A percentile compares a stretch with the other conserved stretches of the same genome.
Evolutionary conservation across 2,888 invertebrate species (phyloP).

Genomic region (Adineta ricciae): DNA sequence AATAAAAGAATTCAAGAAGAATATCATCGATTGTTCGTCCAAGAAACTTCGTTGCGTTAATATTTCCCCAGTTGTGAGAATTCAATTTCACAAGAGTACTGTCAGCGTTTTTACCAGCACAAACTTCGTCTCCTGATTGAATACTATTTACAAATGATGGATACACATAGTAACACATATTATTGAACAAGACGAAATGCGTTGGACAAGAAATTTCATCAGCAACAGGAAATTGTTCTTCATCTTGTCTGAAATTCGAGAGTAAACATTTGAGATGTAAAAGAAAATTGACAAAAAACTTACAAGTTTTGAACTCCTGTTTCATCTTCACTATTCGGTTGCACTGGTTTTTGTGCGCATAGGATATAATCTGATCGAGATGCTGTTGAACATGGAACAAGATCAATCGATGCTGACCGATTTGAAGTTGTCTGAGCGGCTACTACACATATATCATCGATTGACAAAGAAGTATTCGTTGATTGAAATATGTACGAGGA

Average conservation of each 20-base stretch:
- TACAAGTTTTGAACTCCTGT: neutral
- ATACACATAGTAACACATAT: conserved; percentile 9
- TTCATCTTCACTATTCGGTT: neutral
- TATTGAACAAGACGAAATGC: neutral
- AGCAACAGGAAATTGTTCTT: neutral
- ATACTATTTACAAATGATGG: neutral
- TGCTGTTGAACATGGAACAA: conserved; percentile 4
- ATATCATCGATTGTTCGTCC: neutral
- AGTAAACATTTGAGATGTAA: neutral
- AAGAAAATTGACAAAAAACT: neutral
- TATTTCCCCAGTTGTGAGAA: conserved; percentile 13
- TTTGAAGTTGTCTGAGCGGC: neutral
- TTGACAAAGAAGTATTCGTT: neutral
- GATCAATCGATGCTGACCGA: neutral
- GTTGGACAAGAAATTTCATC: neutral
- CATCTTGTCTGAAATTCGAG: neutral
- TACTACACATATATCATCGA: neutral
- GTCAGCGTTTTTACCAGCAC: neutral
- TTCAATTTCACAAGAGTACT: neutral
- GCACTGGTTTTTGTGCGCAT: neutral
- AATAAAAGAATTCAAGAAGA: neutral
- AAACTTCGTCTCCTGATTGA: neutral
- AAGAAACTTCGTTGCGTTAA: neutral
- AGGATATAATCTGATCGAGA: neutral
- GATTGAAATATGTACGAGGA: neutral